Evolutionary conservation across 2,888 invertebrate species (phyloP), one percentile per base, ranked within the genome.

Genomic region (Thera obeliscata): DNA sequence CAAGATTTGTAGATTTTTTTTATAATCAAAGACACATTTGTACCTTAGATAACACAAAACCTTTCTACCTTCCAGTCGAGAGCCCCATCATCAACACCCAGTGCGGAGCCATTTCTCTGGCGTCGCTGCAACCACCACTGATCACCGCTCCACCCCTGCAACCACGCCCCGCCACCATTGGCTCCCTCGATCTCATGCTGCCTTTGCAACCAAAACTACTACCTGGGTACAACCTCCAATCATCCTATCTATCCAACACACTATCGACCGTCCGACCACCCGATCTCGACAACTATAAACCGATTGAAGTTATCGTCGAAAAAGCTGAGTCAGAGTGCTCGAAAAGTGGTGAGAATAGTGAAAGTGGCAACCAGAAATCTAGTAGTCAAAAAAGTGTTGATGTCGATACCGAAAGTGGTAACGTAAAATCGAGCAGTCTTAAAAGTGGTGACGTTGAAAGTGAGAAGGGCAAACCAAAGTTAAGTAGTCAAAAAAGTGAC

Each of bases 181-280:
- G 96, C 70, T 95, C 95, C 86, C 88, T 95, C 82, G 95, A 96
- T 80, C 95, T 96, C 74, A 94, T 96, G 88, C 93, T 96, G 80
- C 96, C 96, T 68, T 87, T 96, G 66, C 96, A 96, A 94, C 96
- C 96, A 70, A 95, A 95, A 81, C 89, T 96, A 73, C 90, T 96
- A 76, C 95, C 95, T 56, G 94, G 93, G 46, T 94, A 94, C 84
- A 93, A 94, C 80, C 86, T 92, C 0, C 93, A 94, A 69, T 86
- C 93, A 11, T 89, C 91, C 66, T 93, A 88, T 79, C 81, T 91
- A 49, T 90, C 94, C 71, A 95, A 92, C 77, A 94, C 94, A 68
- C 84, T 94, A 0, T 94, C 94, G 1, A 93, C 93, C 38, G 93
- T 93, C 22, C 77, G 93, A 78, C 91, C 93, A 69, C 94, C 90